These are phyloP conservation scores for Anolis sagrei DNA, from an alignment of 2,113 vertebrate species.

Conservation along the genomic window DNA sequence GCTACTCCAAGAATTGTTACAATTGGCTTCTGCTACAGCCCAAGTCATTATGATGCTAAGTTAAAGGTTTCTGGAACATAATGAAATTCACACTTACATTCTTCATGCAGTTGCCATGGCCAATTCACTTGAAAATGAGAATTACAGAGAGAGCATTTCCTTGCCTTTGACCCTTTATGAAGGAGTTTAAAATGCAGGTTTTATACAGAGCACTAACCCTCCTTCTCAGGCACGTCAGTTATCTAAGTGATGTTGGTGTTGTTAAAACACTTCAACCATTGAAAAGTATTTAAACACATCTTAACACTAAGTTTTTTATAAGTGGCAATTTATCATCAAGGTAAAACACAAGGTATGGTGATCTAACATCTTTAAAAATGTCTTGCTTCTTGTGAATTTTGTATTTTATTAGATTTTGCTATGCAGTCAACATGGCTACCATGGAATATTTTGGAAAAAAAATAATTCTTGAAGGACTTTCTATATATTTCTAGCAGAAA, in stretches of 20 bases:
- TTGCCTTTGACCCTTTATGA: constrained; percentile 78
- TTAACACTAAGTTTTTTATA: constrained; percentile 65
- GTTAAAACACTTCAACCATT: constrained; percentile 69
- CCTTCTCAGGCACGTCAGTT: constrained; percentile 68
- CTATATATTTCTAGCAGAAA: not conserved
- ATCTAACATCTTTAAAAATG: not conserved
- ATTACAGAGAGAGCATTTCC: constrained; percentile 76
- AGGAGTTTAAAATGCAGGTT: constrained; percentile 74
- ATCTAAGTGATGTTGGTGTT: constrained; percentile 67
- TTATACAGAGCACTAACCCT: constrained; percentile 74
- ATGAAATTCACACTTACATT: constrained; percentile 78
- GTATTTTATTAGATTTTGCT: too few species aligned
- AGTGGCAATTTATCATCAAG: constrained; percentile 60
- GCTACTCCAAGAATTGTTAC: constrained; percentile 62
- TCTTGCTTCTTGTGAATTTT: too few species aligned
- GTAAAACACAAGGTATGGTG: constrained; percentile 46
- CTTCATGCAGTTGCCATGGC: constrained; percentile 70
- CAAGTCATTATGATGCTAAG: constrained; percentile 77
- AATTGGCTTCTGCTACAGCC: constrained; percentile 68
- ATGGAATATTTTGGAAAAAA: not conserved
- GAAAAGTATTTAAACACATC: constrained; percentile 69
- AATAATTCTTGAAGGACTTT: not conserved
- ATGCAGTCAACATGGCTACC: too few species aligned
- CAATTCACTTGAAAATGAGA: constrained; percentile 79
- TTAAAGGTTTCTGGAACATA: constrained; percentile 75